Conservation (phyloP, 2,888 invertebrate species). For the Patella caerulea region DNA sequence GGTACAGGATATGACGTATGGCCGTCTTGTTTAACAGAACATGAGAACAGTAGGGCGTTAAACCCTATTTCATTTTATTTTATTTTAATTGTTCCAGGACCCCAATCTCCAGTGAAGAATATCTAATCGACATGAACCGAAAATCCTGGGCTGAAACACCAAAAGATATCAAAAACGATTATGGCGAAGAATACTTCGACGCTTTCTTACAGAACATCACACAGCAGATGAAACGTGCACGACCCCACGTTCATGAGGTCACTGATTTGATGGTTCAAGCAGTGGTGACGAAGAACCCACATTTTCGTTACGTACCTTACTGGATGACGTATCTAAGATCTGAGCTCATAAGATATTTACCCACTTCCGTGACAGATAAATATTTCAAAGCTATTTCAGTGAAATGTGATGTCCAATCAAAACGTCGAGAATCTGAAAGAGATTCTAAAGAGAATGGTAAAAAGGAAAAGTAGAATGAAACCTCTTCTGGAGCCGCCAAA, state of each 20-base stretch:
- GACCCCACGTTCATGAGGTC: conserved; percentile 56
- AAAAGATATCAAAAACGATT: conserved; percentile 60
- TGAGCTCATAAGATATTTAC: conserved; percentile 52
- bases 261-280: conserved; percentile 61
- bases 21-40: too few species aligned
- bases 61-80: too few species aligned
- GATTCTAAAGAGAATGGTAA: conserved; percentile 15
- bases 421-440: conserved; percentile 18
- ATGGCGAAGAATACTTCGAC: conserved; percentile 65
- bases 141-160: conserved; percentile 65
- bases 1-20: too few species aligned
- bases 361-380: conserved; percentile 53
- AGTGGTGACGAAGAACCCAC: conserved; percentile 48
- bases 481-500: too few species aligned
- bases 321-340: conserved; percentile 54
- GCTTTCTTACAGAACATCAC: conserved; percentile 56
- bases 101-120: conserved; percentile 52
- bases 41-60: too few species aligned
- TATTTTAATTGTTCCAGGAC: conserved; percentile 45
- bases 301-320: conserved; percentile 60
- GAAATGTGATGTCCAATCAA: conserved; percentile 19
- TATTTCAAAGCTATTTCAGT: conserved; percentile 42
- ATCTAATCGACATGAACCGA: conserved; percentile 53
- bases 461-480: not conserved
- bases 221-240: conserved; percentile 57